These are phyloP conservation scores for Laticauda colubrina DNA, from an alignment of 2,113 vertebrate species.

Conservation along the genomic window DNA sequence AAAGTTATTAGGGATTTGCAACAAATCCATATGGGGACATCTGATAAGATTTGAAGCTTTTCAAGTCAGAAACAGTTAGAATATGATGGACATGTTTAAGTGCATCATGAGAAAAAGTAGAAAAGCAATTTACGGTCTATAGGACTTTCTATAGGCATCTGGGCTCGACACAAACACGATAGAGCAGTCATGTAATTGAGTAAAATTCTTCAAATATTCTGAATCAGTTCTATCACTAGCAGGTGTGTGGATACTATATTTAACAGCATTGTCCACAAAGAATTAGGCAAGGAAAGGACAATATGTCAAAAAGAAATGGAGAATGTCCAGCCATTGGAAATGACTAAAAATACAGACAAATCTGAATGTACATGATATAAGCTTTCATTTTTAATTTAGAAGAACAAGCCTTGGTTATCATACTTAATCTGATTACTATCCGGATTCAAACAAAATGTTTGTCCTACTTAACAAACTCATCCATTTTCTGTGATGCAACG, in stretches of 20 bases:
- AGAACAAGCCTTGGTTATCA: background rate
- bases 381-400: background rate
- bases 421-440: background rate
- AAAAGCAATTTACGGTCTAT: background rate
- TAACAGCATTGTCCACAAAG: background rate
- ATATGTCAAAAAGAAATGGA: background rate
- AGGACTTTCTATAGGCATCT: background rate
- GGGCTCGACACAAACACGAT: background rate
- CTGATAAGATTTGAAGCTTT: background rate
- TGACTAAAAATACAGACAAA: background rate
- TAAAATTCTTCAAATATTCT: background rate
- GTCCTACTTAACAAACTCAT: background rate
- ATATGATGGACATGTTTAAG: background rate
- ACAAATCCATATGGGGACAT: background rate
- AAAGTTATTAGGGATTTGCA: background rate
- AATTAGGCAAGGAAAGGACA: background rate
- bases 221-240: background rate
- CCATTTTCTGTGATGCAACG: background rate
- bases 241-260: background rate
- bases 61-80: background rate
- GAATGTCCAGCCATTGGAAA: background rate
- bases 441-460: background rate
- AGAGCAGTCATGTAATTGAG: background rate
- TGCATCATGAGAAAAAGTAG: background rate
- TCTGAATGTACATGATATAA: too few species aligned